These are phyloP conservation scores for Leptopilina myrica DNA, from an alignment of 2,888 invertebrate genomes.

Conservation along the genomic window DNA sequence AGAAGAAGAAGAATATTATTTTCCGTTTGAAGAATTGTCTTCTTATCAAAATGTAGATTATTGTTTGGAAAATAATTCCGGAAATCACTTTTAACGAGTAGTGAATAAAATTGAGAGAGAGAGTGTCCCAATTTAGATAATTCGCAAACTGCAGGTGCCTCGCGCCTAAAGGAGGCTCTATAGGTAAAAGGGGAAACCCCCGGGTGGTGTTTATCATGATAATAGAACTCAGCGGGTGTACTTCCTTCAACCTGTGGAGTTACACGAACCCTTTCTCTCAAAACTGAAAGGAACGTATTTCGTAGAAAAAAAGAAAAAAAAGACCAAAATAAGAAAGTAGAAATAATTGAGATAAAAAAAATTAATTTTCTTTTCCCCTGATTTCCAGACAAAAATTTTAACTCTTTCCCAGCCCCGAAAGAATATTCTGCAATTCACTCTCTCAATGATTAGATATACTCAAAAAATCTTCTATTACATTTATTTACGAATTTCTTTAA, in stretches of 20 bases:
- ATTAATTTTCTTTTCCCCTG: too few species aligned
- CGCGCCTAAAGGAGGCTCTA: conserved; percentile 32
- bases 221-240: conserved; percentile 53
- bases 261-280: conserved; percentile 11
- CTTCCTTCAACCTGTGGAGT: conserved; percentile 24
- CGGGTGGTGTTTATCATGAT: conserved; percentile 55
- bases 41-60: neutral
- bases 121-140: conserved; percentile 61
- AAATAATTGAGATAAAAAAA: neutral
- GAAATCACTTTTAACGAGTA: neutral
- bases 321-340: neutral
- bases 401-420: too few species aligned
- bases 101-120: conserved; percentile 40
- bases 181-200: conserved; percentile 49
- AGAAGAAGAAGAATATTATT: too few species aligned
- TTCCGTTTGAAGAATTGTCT: neutral
- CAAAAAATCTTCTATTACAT: too few species aligned
- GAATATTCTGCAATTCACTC: too few species aligned
- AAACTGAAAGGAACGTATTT: neutral
- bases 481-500: too few species aligned
- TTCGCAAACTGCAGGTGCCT: conserved; percentile 58
- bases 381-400: too few species aligned
- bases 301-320: too few species aligned
- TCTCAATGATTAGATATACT: too few species aligned
- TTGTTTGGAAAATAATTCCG: conserved; percentile 16